phyloP scores from a whole-genome alignment of 2,113 vertebrate species.

The Strigops habroptila region DNA sequence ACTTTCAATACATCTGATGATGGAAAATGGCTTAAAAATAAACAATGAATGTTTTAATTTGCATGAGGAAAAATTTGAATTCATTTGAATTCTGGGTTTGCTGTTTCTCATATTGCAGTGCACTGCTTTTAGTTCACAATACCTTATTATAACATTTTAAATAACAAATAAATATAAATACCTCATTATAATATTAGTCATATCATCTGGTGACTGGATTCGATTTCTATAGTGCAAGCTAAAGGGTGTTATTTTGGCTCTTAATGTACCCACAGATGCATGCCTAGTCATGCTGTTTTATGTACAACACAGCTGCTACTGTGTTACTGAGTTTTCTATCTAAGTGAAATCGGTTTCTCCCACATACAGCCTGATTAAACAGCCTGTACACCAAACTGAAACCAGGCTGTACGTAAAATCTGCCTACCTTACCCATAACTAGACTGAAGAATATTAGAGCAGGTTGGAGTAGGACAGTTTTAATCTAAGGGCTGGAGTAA shows the following conservation, averaged over 20 bases:
- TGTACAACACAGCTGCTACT: constrained; percentile 3
- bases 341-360: constrained; percentile 2
- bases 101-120: neutral
- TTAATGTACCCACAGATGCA: neutral
- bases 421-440: neutral
- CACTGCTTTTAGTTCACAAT: neutral
- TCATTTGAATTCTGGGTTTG: neutral
- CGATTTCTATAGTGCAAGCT: neutral
- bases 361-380: neutral
- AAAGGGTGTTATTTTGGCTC: neutral
- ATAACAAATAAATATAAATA: neutral
- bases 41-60: neutral
- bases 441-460: neutral
- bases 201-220: neutral
- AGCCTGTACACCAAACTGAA: neutral
- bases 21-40: neutral
- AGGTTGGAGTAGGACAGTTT: neutral
- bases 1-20: neutral
- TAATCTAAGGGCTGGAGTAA: neutral
- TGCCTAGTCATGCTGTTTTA: neutral
- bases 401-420: neutral
- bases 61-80: neutral
- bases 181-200: constrained; percentile 15
- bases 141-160: neutral
- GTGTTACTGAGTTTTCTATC: neutral